Base-by-base conservation (phyloP, 2,888 invertebrate species). In the Rhingia rostrata region DNA sequence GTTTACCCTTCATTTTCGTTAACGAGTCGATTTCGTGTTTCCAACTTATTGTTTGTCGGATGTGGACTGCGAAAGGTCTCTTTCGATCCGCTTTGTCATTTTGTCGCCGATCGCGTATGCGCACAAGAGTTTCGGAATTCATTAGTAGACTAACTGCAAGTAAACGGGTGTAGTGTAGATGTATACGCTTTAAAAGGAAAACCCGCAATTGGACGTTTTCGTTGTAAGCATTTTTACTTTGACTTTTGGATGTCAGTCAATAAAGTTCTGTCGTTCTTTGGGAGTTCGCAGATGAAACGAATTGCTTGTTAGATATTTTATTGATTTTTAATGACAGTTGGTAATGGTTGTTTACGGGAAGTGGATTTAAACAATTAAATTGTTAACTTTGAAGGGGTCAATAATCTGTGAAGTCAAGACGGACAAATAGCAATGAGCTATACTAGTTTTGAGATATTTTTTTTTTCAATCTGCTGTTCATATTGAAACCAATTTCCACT, bases 21-120 rank as follows among this genome's bases (percentile, higher is more conserved):
- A 83, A 83, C 78, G 82, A 83, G 66, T 78, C 78, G 73, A 83
- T 83, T 83, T 83, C 41, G 33, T 69, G 74, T 74, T 63, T 22
- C 6, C n/a, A 43, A 67, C 6, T 45, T 66, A 22, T 73, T 58
- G 33, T 77, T 61, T 49, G 66, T 74, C 63, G 63, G 63, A 63
- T 73, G 47, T 58, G 63, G 63, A 14, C 14, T 39, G 32, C 33
- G 43, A 45, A 54, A 12, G 49, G 30, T 49, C 39, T 10, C 33
- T 7, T 37, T 30, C 22, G 22, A 14, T 37, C 63, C 51, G 37
- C 43, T 61, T 53, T 64, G 64, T 75, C 33, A 30, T 30, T 35
- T 12, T 6, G 37, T 30, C 22, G 72, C 14, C 60, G 60, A 37
- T 51, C n/a, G 37, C 54, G 12, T 33, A 39, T 47, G 47, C 61